These are phyloP conservation scores for Tipula lateralis DNA, from an alignment of 2,888 invertebrate genomes.

Conservation along the genomic window DNA sequence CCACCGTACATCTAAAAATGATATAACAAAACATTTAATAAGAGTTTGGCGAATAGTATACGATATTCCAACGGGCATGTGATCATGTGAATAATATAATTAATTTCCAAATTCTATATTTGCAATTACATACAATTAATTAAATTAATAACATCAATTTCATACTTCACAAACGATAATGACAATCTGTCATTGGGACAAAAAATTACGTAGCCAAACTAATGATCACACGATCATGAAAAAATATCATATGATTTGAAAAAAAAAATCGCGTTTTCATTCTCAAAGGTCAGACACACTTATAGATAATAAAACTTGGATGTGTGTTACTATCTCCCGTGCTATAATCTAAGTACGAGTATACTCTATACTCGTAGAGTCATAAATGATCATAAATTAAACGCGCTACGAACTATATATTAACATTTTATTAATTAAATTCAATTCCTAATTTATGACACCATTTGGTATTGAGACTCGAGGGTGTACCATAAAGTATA, in stretches of 20 bases:
- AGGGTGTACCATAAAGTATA: background rate
- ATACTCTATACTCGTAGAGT: background rate
- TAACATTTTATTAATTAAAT: too few relatives aligned
- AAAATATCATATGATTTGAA: background rate
- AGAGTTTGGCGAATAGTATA: too few relatives aligned
- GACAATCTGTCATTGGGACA: background rate
- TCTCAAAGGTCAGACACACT: background rate
- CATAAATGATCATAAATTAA: background rate
- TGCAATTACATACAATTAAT: background rate
- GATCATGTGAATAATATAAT: background rate
- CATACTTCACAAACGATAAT: background rate
- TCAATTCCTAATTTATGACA: background rate
- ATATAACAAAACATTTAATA: background rate
- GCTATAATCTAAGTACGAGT: background rate
- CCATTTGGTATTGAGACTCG: background rate
- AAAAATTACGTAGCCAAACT: background rate
- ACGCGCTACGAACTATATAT: background rate
- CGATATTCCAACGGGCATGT: too few relatives aligned
- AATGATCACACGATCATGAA: background rate
- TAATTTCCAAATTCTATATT: background rate
- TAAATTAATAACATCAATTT: background rate
- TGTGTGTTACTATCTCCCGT: background rate
- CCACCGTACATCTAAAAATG: slow-evolving; percentile 71
- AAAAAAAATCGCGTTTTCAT: background rate
- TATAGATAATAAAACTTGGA: background rate